Base-by-base conservation (phyloP, 2,888 invertebrate species). In the Tromatobia lineatoria region DNA sequence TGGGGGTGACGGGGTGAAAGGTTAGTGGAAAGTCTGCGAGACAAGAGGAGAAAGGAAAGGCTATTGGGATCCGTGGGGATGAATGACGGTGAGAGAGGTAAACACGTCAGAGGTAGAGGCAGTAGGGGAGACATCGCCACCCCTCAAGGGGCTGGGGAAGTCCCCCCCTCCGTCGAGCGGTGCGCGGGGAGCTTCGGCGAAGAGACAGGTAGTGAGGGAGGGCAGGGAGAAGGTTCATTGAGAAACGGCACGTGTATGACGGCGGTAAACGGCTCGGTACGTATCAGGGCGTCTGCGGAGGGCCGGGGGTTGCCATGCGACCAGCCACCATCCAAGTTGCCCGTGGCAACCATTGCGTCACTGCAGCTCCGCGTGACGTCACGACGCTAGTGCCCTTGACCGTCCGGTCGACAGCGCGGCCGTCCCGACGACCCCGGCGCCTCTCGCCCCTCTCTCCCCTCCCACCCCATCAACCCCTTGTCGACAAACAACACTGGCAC, bases 321-420 rank as follows among this genome's bases (percentile, higher is more conserved):
- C 90, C 88, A 86, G 75, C 89, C 88, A 87, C 87, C 87, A 82
- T 88, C 88, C 76, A 86, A 88, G 91, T 92, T 92, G 90, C 92
- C 91, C 91, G 88, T 91, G 90, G 89, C 90, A 90, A 92, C 92
- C 88, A 88, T 92, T 92, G 92, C 92, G 92, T 92, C 92, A 92
- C 90, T 91, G 91, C 91, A 90, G 91, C 91, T 90, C 85, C 90
- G 88, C 86, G 89, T 92, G 91, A 92, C 92, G 92, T 92, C 91
- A 92, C 89, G 85, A 89, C 91, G 91, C 91, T 89, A 90, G 89
- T 92, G 92, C 88, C 92, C 92, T 92, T 92, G 92, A 92, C 92
- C 92, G 91, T 64, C 85, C 88, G 86, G 87, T 85, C 87, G 82
- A 87, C 87, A 86, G 69, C 85, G 79, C 69, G 69, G 74, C 52